Evolutionary conservation across 1,140 invertebrate species (phyloP).

Genomic region (Anagrus nilaparvatae): DNA sequence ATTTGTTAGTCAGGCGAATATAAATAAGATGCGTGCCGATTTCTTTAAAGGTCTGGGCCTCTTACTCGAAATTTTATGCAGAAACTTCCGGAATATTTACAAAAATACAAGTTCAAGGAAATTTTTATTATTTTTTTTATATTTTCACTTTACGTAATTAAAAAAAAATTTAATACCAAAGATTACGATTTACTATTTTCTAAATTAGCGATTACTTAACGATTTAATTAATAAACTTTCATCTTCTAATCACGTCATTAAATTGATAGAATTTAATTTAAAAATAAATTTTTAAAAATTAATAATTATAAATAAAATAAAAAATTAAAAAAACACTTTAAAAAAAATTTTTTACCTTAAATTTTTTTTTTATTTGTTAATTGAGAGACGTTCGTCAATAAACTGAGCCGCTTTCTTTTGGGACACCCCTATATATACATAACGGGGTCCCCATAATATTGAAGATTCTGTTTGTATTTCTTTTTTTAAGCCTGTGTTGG

Average conservation of each 20-base stretch:
- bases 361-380: constrained; percentile 22
- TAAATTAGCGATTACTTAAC: neutral
- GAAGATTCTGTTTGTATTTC: no score
- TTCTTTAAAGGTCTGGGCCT: neutral
- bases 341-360: neutral
- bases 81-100: neutral
- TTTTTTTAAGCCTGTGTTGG: no score
- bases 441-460: constrained; percentile 24
- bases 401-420: constrained; percentile 31
- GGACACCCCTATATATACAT: constrained; percentile 39
- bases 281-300: neutral
- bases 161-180: neutral
- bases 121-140: neutral
- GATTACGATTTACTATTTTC: neutral
- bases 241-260: neutral
- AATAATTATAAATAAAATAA: neutral
- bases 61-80: neutral
- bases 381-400: constrained; percentile 32
- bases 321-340: neutral
- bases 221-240: neutral
- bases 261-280: neutral
- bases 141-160: neutral
- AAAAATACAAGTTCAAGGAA: neutral
- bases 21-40: neutral
- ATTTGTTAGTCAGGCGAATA: no score